A percentile compares a stretch with the other conserved stretches of the same genome.
phyloP scores from a whole-genome alignment of 1,140 invertebrate genomes.

The Chymomyza costata region DNA sequence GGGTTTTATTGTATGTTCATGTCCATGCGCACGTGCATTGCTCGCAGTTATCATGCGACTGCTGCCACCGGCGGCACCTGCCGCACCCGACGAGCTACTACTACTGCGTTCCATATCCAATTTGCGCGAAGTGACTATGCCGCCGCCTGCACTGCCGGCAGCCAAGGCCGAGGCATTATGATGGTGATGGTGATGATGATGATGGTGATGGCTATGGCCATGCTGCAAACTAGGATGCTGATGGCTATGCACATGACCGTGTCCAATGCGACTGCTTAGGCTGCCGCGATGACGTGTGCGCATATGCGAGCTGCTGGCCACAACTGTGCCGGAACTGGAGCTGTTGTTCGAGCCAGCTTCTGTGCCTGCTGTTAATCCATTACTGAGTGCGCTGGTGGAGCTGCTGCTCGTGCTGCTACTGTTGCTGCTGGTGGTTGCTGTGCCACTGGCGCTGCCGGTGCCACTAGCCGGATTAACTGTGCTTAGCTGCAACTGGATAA shows the following conservation, averaged over 20 bases:
- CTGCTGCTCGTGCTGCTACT: constrained; percentile 10
- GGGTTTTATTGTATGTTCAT: constrained; percentile 23
- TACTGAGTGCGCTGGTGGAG: not conserved
- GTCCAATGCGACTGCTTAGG: constrained; percentile 32
- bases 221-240: constrained; percentile 60
- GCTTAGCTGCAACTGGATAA: constrained; percentile 94
- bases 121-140: constrained; percentile 26
- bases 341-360: not conserved
- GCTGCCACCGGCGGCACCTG: constrained; percentile 3
- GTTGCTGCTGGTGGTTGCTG: not conserved
- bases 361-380: not conserved
- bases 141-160: constrained; percentile 34
- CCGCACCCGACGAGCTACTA: constrained; percentile 1
- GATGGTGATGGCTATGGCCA: constrained; percentile 31
- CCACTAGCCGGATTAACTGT: constrained; percentile 80
- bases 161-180: constrained; percentile 40
- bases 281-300: constrained; percentile 42
- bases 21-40: not conserved
- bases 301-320: constrained; percentile 1
- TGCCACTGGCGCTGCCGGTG: constrained; percentile 3
- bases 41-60: constrained; percentile 18
- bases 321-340: not conserved
- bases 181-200: constrained; percentile 44
- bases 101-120: constrained; percentile 21
- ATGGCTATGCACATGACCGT: constrained; percentile 59